These are phyloP conservation scores for Myocastor coypus DNA, from an alignment of 2,113 vertebrate genomes.

Conservation along the genomic window DNA sequence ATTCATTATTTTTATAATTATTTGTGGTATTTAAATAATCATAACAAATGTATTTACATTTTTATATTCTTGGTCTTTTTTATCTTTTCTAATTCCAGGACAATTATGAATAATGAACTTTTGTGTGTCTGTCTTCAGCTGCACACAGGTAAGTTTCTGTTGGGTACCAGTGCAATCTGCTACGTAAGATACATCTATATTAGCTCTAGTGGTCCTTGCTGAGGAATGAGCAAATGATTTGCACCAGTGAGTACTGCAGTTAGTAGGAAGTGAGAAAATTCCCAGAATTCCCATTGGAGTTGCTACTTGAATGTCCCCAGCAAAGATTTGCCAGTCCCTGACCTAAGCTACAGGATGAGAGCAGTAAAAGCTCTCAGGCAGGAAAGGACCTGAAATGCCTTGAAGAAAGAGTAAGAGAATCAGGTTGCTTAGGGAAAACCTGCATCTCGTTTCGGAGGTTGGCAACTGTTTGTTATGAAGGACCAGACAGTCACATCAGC, in stretches of 20 bases:
- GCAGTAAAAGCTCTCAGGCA: background rate
- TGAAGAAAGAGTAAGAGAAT: background rate
- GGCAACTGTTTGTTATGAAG: background rate
- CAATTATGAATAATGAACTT: background rate
- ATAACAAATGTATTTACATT: background rate
- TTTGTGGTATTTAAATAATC: background rate
- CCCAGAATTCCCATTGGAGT: background rate
- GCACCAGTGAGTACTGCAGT: background rate
- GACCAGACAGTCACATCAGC: too few species aligned
- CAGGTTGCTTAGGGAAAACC: background rate
- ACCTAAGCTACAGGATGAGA: background rate
- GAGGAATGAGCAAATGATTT: background rate
- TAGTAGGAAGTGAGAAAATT: background rate
- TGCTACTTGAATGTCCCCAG: background rate
- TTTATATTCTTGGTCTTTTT: background rate
- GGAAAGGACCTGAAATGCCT: background rate
- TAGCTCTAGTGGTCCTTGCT: background rate
- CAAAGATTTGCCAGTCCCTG: background rate
- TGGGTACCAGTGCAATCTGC: background rate
- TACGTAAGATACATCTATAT: background rate
- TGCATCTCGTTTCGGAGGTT: background rate
- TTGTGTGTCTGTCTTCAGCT: background rate
- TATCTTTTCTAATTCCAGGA: background rate
- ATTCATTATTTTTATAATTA: background rate
- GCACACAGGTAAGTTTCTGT: background rate